Conservation (phyloP, 2,888 invertebrate species). For the Microplitis manilae region DNA sequence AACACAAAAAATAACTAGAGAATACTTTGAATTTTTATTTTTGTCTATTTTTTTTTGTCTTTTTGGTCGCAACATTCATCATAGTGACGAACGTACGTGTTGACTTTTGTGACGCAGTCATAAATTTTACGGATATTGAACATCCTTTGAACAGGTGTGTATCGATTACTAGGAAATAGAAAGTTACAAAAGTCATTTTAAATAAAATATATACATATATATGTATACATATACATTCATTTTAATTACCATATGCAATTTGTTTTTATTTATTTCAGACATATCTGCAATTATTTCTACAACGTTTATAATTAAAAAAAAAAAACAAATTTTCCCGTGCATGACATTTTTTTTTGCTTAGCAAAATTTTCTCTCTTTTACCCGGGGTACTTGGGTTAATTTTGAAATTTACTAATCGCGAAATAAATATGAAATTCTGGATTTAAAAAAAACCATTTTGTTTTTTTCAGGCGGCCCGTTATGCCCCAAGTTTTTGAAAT, state of each 20-base stretch:
- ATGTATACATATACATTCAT: not conserved
- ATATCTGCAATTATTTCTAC: too few species aligned
- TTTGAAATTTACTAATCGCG: too few species aligned
- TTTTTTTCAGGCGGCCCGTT: too few species aligned
- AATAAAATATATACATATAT: too few species aligned
- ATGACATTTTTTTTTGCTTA: not conserved
- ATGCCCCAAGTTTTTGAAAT: too few species aligned
- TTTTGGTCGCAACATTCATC: not conserved
- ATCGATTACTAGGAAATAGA: not conserved
- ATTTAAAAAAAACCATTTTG: too few species aligned
- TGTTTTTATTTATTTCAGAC: too few species aligned
- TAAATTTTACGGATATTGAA: conserved; percentile 14
- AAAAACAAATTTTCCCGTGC: too few species aligned
- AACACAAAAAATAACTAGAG: not conserved
- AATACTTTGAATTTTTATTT: not conserved
- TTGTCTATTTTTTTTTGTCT: not conserved
- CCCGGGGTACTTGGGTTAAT: too few species aligned
- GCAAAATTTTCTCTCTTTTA: not conserved
- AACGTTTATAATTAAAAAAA: too few species aligned
- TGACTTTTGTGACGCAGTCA: not conserved
- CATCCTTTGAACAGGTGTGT: conserved; percentile 15
- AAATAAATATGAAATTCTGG: too few species aligned
- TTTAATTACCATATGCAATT: not conserved
- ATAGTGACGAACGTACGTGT: conserved; percentile 5
- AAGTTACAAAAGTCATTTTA: not conserved